Base-by-base conservation (phyloP, 1,140 invertebrate genomes). In the Drosophila virilis region DNA sequence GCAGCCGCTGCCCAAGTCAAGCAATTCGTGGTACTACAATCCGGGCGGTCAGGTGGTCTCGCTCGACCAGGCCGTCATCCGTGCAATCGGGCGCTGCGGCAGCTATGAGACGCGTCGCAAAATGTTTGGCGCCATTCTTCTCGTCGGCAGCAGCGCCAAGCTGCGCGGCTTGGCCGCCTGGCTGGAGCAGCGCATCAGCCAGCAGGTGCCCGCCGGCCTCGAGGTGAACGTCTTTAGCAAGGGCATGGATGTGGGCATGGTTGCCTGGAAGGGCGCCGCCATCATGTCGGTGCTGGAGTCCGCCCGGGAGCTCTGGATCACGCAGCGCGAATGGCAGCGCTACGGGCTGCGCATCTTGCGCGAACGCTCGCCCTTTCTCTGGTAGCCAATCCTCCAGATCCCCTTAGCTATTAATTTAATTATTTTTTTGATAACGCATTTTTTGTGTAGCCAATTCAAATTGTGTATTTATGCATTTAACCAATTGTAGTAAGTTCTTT, bases 281-380 rank as follows among this genome's bases (percentile, higher is more conserved):
- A 96, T 99, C 12, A 95, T 99, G 94, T 97, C 97, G 2, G 97
- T 97, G 93, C 92, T 98, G 46, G 98, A 99, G 92, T 97, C 98
- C 1, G 97, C 97, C 0, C 96, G 97, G 73, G 98, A 99, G 93
- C 92, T 99, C 1, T 99, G 98, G 98, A 98, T 99, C 51, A 94
- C 94, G 59, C 94, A 95, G 45, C 93, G 93, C 51, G 98, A 99
- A 92, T 99, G 98, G 98, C 94, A 95, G 69, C 96, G 96, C 67
- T 95, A 94, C 91, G 97, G 97, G 9, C 95, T 98, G 1, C 95
- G 96, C 83, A 94, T 98, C 69, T 93, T 99, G 57, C 94, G 98
- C 89, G 98, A 99, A 93, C 94, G 96, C 89, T 96, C 96, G 12
- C 96, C 96, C 9, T 97, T 97, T 90, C 96, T 96, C 77, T 96